Base-by-base conservation (phyloP, 2,797 vertebrate genomes). In the Falco naumanni region DNA sequence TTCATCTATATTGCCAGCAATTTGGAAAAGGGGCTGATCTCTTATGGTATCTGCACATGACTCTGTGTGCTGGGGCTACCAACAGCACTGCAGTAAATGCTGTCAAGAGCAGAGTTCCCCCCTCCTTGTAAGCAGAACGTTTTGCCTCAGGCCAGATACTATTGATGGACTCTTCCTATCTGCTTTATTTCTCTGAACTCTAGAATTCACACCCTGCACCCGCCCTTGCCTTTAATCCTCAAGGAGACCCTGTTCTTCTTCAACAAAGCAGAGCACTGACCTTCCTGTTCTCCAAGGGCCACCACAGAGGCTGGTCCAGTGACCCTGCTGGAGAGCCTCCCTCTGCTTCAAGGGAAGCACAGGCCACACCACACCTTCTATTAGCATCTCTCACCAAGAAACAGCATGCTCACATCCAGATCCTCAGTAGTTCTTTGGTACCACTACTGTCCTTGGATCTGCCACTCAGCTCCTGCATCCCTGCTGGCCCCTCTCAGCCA, bases 321-420 rank as follows among this genome's bases (percentile, higher is more conserved):
- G 51, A 20, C 29, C 51, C 45, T 1, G 1, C 34, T 84, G 33
- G 20, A 74, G 24, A 86, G 9, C 18, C 5, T 65, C 20, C 26
- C 25, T 60, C 39, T 72, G 41, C 50, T 74, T 68, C 4, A 3
- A 74, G 33, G 43, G 26, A 72, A 53, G 26, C 5, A 3, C 19
- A 21, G 43, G 19, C 16, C 41, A 70, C 24, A 20, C 0, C 0
- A 70, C 24, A 20, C 0, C 0, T 21, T 48, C 39, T 72, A 20
- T 53, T 39, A 24, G 64, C 34, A 66, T 24, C 54, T 56, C 41
- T 85, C 41, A 19, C 10, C 4, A 9, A 69, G 47, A 59, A 60
- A 22, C 66, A 66, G 18, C 0, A 1, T 5, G 59, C 43, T 75
- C 56, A 71, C 22, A 63, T 24, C 39, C 45, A 68, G 31, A 54